Conservation (phyloP, 2,888 invertebrate species). For the Drosophila kanekoi region DNA sequence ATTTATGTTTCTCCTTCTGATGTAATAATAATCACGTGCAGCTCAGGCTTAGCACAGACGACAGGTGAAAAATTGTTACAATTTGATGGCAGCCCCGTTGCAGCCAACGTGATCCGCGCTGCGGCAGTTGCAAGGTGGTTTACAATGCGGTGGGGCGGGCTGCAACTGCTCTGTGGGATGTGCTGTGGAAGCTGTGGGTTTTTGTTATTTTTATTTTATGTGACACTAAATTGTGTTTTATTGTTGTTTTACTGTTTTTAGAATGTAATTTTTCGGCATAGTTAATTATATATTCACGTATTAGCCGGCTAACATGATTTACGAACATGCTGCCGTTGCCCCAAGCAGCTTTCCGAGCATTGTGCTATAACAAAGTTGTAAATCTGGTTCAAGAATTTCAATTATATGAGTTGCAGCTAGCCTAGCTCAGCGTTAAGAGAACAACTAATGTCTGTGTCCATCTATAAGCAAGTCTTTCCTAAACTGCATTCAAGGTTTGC, state of each 20-base stretch:
- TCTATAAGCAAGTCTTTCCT: not conserved
- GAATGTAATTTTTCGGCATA: constrained; percentile 57
- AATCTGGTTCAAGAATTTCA: constrained; percentile 55
- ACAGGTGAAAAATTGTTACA: constrained; percentile 79
- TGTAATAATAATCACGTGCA: constrained; percentile 77
- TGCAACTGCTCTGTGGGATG: constrained; percentile 34
- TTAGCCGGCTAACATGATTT: constrained; percentile 50
- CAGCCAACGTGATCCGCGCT: constrained; percentile 58
- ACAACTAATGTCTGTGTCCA: not conserved
- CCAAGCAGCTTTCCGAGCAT: constrained; percentile 7
- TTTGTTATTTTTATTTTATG: constrained; percentile 42
- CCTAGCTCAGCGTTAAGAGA: not conserved
- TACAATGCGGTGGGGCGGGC: constrained; percentile 3
- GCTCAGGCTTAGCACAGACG: constrained; percentile 38
- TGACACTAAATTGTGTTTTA: constrained; percentile 71
- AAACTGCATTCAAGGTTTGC: too few relatives aligned
- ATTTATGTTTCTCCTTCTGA: constrained; percentile 74
- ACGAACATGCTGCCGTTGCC: constrained; percentile 28
- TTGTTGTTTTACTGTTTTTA: constrained; percentile 58
- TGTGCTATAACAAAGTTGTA: constrained; percentile 27
- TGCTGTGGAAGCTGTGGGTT: constrained; percentile 2
- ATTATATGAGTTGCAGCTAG: constrained; percentile 12
- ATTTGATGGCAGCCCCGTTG: constrained; percentile 70
- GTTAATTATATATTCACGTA: constrained; percentile 70
- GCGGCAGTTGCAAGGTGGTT: constrained; percentile 38